These are phyloP conservation scores for Cheirogaleus major DNA, from an alignment of 2,797 vertebrate genomes.

Conservation along the genomic window DNA sequence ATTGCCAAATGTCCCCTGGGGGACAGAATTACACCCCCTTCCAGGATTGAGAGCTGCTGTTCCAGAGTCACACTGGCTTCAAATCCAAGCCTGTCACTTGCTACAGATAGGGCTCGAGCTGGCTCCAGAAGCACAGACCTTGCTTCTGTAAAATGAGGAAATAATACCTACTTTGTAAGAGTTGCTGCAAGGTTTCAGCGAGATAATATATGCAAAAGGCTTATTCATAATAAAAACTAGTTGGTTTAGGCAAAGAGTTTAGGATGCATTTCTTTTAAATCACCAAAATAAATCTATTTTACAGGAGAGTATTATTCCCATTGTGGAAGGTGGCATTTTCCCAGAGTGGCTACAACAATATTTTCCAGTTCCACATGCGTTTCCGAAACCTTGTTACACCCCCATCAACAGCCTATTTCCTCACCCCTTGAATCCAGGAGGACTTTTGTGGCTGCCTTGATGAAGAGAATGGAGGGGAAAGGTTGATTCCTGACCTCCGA, in stretches of 20 bases:
- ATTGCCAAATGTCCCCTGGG: background rate
- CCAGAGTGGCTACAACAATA: background rate
- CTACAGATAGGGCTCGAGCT: background rate
- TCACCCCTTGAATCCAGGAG: background rate
- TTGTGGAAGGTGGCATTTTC: background rate
- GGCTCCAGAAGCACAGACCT: background rate
- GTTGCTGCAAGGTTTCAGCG: background rate
- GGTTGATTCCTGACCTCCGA: background rate
- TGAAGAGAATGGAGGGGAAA: background rate
- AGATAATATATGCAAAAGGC: background rate
- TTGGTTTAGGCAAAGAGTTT: background rate
- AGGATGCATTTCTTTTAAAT: background rate
- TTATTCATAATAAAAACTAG: background rate
- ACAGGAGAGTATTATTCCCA: background rate
- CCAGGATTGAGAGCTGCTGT: background rate
- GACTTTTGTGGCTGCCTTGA: background rate
- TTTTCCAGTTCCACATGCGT: background rate
- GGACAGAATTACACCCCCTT: background rate
- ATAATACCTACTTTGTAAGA: background rate
- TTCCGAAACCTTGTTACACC: background rate
- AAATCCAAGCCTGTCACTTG: background rate
- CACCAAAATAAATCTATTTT: background rate
- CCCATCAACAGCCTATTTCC: background rate
- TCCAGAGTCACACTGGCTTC: background rate
- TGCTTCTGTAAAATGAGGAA: background rate